Percentiles rank a stretch among this genome's conserved stretches.
Conservation (phyloP, 2,113 vertebrate species). For the Labrus mixtus region DNA sequence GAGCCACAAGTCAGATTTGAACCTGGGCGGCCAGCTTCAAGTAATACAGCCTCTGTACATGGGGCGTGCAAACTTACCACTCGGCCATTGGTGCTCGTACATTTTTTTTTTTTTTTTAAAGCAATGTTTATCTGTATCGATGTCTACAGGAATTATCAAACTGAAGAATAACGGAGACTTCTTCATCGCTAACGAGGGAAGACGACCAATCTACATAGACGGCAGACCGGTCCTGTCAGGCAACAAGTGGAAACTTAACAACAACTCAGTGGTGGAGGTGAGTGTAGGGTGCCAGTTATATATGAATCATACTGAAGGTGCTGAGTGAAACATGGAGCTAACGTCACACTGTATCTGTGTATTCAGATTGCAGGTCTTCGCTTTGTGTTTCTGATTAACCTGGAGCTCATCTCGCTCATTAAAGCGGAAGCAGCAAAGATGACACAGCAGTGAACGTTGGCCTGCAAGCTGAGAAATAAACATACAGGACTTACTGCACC, state of each 20-base stretch:
- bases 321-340: neutral
- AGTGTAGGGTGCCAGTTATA: constrained; percentile 23
- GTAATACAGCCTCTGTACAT: too few relatives aligned
- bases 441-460: constrained; percentile 86
- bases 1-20: too few relatives aligned
- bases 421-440: constrained; percentile 96
- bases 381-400: constrained; percentile 97
- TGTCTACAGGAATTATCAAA: constrained; percentile 91
- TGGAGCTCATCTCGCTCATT: constrained; percentile 95
- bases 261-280: constrained; percentile 96
- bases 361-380: constrained; percentile 93
- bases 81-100: too few relatives aligned
- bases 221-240: constrained; percentile 93
- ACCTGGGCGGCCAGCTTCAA: too few relatives aligned
- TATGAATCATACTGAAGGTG: neutral
- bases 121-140: neutral
- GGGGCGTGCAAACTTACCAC: too few relatives aligned
- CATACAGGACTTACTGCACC: neutral
- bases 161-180: constrained; percentile 97
- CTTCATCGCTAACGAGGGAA: constrained; percentile 95
- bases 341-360: constrained; percentile 19
- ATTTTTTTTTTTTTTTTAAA: too few relatives aligned
- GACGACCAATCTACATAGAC: constrained; percentile 94
- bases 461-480: neutral
- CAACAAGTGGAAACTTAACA: constrained; percentile 96